Percentiles rank a stretch among this genome's conserved stretches.
phyloP scores from a whole-genome alignment of 2,888 invertebrate species.

The Cepaea hortensis region DNA sequence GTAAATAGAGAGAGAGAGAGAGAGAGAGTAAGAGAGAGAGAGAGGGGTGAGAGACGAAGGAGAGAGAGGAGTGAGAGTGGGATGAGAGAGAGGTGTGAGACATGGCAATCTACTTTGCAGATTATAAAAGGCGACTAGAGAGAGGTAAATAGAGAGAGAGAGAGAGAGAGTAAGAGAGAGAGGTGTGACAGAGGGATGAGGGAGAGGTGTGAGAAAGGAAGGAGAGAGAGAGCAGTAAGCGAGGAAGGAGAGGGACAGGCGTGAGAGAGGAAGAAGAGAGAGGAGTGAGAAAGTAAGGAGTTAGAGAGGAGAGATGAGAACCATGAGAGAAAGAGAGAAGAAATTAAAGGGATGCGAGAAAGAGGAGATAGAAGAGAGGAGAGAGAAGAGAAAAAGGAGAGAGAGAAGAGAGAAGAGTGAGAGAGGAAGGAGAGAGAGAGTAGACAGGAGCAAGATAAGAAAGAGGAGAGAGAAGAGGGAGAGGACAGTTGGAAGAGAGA shows the following conservation, averaged over 20 bases:
- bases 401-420: not conserved
- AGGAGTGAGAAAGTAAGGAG: too few relatives aligned
- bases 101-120: too few relatives aligned
- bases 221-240: too few relatives aligned
- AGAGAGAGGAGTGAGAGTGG: not conserved
- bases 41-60: conserved; percentile 9
- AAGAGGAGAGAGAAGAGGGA: not conserved
- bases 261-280: too few relatives aligned
- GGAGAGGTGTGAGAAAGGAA: not conserved
- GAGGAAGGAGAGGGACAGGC: too few relatives aligned
- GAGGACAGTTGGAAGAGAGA: too few relatives aligned
- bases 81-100: not conserved
- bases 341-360: too few relatives aligned
- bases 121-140: too few relatives aligned
- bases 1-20: too few relatives aligned
- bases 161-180: not conserved
- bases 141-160: too few relatives aligned
- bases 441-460: not conserved
- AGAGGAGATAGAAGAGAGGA: too few relatives aligned
- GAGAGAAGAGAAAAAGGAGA: not conserved
- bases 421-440: not conserved
- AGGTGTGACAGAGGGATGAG: not conserved
- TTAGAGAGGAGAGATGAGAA: too few relatives aligned
- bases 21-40: not conserved
- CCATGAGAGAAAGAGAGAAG: not conserved